Conservation (phyloP, 2,888 invertebrate species). For the Orthonevra nobilis region DNA sequence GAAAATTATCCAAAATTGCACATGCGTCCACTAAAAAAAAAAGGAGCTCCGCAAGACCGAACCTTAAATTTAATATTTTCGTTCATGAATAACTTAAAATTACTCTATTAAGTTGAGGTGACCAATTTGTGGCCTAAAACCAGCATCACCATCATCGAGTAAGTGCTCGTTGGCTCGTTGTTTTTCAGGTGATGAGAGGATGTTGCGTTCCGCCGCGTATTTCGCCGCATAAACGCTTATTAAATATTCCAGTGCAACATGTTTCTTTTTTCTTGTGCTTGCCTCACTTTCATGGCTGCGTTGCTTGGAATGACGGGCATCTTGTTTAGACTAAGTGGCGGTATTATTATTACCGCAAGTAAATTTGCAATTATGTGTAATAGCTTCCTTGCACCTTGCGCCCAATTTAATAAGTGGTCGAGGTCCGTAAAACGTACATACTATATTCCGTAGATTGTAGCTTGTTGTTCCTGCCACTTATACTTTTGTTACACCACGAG, state of each 20-base stretch:
- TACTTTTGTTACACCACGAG: constrained; percentile 33
- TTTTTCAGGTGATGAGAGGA: constrained; percentile 56
- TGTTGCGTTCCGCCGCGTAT: constrained; percentile 51
- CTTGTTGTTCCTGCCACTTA: constrained; percentile 4
- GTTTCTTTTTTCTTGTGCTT: background rate
- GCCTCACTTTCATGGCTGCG: constrained; percentile 47
- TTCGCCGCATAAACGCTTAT: constrained; percentile 51
- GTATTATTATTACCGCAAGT: constrained; percentile 73
- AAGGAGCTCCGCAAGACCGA: too few relatives aligned
- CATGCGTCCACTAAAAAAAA: background rate
- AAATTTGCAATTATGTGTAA: constrained; percentile 78
- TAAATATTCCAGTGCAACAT: constrained; percentile 25
- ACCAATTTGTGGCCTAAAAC: constrained; percentile 44
- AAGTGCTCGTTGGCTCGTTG: constrained; percentile 21
- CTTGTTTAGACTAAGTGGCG: constrained; percentile 67
- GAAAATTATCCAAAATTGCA: constrained; percentile 50
- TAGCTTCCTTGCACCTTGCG: constrained; percentile 78
- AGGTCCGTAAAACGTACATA: too few relatives aligned
- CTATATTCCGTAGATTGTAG: too few relatives aligned
- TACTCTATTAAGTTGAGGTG: constrained; percentile 58
- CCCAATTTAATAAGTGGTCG: constrained; percentile 58
- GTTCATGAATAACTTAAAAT: constrained; percentile 57
- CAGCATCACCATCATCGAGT: constrained; percentile 17
- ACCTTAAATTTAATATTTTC: constrained; percentile 1
- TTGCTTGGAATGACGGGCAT: constrained; percentile 61